These are phyloP conservation scores for Entomobrya proxima DNA, from an alignment of 2,888 invertebrate species.

Conservation along the genomic window DNA sequence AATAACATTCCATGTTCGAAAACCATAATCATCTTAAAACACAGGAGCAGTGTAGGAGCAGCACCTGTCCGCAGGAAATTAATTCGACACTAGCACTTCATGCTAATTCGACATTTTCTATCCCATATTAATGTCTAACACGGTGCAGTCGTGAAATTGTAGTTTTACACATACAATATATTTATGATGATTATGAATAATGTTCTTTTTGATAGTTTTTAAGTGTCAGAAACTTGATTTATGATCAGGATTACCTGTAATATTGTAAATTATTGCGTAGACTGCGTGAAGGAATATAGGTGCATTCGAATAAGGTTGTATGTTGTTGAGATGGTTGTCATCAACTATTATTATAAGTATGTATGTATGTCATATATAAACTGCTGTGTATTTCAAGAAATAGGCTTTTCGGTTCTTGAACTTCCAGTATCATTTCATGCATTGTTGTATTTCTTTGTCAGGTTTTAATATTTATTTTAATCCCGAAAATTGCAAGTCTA, in stretches of 20 bases:
- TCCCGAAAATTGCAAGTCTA: background rate
- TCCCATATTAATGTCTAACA: conserved; percentile 25
- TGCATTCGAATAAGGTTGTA: conserved; percentile 24
- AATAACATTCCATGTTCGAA: too few relatives aligned
- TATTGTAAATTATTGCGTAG: conserved; percentile 53
- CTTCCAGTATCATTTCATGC: conserved; percentile 44
- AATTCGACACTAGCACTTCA: conserved; percentile 1
- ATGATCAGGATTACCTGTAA: conserved; percentile 49
- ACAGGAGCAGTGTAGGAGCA: background rate
- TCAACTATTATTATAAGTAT: conserved; percentile 4
- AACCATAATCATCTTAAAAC: too few relatives aligned
- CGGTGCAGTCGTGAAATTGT: conserved; percentile 18
- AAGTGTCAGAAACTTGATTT: conserved; percentile 54
- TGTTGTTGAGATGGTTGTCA: background rate
- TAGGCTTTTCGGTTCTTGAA: conserved; percentile 42
- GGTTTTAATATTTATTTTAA: background rate
- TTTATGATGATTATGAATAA: conserved; percentile 37
- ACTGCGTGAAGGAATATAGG: conserved; percentile 8
- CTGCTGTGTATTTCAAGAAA: too few relatives aligned
- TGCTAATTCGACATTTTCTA: conserved; percentile 52
- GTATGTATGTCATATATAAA: too few relatives aligned
- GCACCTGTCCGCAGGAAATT: conserved; percentile 1
- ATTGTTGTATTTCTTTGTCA: background rate
- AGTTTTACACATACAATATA: background rate
- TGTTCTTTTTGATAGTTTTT: conserved; percentile 30